Base-by-base conservation (phyloP, 1,140 invertebrate genomes). In the Trichomalopsis sarcophagae region DNA sequence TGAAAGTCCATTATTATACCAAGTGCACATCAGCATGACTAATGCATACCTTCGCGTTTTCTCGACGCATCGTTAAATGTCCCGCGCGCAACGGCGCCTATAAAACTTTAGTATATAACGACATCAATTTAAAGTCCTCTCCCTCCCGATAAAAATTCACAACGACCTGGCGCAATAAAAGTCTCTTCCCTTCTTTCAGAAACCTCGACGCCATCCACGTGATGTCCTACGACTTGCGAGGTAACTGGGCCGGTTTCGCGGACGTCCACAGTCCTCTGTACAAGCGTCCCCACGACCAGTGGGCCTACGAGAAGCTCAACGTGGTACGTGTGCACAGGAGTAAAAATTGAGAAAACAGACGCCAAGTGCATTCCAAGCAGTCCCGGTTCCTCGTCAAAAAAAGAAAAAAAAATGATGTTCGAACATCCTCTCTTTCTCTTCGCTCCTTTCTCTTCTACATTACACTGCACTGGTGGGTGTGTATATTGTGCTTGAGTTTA, bases 171-270 rank as follows among this genome's bases (percentile, higher is more conserved):
- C 9, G 40, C 40, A 6, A 62, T 21, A 21, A 62, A 62, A 62
- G 3, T 62, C 6, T n/a, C 55, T 62, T 27, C 6, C 17, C 4
- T 17, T 62, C 17, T 62, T 85, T 68, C 30, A 96, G 96, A 88
- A 91, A 94, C 44, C 84, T 97, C 23, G 97, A 98, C 90, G 97
- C 96, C 6, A 95, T 98, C 78, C 97, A 98, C 89, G 96, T 97
- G 14, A 98, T 98, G 97, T 95, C 97, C 0, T 99, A 99, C 90
- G 98, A 98, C 93, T 94, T 98, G 23, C 94, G 97, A 87, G 98
- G 98, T 36, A 97, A 98, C 88, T 98, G 97, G 97, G 97, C 97
- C 9, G 97, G 97, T 66, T 97, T 97, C 88, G 97, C 97, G 1
- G 97, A 98, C 89, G 96, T 96, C 0, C 97, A 98, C 89, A 97